These are phyloP conservation scores for Ferdinandea cuprea DNA, from an alignment of 2,888 invertebrate species.

Conservation along the genomic window DNA sequence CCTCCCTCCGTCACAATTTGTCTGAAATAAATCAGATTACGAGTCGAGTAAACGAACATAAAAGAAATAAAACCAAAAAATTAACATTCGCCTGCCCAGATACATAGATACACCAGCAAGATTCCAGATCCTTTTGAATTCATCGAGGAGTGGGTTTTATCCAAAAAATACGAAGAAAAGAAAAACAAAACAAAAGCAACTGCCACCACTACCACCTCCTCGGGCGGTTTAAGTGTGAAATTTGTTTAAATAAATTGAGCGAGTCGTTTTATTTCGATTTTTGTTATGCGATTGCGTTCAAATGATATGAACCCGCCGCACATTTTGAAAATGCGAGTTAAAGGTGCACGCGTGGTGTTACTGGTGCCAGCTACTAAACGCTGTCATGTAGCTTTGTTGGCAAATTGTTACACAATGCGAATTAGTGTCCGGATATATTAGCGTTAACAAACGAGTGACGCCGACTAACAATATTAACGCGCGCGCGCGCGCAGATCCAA, in stretches of 20 bases:
- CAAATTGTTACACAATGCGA: constrained; percentile 74
- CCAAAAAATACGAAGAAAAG: no score
- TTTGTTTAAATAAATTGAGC: constrained; percentile 73
- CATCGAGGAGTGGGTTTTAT: constrained; percentile 56
- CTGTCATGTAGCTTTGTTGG: constrained; percentile 74
- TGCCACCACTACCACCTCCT: constrained; percentile 47
- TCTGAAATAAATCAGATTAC: constrained; percentile 74
- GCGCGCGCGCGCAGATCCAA: constrained; percentile 9
- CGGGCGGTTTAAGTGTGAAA: constrained; percentile 73
- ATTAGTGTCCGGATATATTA: constrained; percentile 73
- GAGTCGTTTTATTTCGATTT: constrained; percentile 12
- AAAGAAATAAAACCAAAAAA: constrained; percentile 39
- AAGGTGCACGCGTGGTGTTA: constrained; percentile 54
- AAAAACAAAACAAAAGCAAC: constrained; percentile 68
- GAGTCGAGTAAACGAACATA: no score
- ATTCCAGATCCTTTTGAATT: constrained; percentile 56
- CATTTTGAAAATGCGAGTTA: constrained; percentile 41
- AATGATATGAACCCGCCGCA: constrained; percentile 63
- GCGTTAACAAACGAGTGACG: constrained; percentile 62
- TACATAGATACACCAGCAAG: constrained; percentile 39
- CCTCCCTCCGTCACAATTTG: constrained; percentile 65
- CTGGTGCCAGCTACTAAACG: constrained; percentile 57
- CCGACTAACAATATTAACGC: constrained; percentile 28
- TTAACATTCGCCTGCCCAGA: constrained; percentile 66
- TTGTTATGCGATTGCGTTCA: constrained; percentile 63